Conservation (phyloP, 2,888 invertebrate genomes). For the Drosophila tanythrix region DNA sequence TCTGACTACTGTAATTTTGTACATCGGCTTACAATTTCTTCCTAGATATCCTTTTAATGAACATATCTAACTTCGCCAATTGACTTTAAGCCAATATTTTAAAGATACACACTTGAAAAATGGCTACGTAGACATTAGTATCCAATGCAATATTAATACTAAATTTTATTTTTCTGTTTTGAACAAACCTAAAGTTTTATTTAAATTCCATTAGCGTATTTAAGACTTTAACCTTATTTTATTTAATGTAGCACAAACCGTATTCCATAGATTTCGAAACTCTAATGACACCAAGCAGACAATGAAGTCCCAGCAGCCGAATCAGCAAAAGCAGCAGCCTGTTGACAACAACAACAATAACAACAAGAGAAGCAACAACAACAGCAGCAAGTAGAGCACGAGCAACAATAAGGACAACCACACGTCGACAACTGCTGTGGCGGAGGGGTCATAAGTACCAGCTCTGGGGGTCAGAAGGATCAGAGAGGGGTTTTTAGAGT, state of each 20-base stretch:
- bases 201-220: slow-evolving; percentile 12
- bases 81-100: neutral
- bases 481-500: slow-evolving; percentile 29
- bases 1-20: neutral
- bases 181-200: slow-evolving; percentile 7
- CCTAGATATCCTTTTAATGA: neutral
- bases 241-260: slow-evolving; percentile 40
- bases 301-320: slow-evolving; percentile 70
- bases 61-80: neutral
- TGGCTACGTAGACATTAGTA: neutral
- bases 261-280: slow-evolving; percentile 57
- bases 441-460: slow-evolving; percentile 46
- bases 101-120: neutral
- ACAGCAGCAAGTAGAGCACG: slow-evolving; percentile 41
- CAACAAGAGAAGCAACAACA: slow-evolving; percentile 30
- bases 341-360: slow-evolving; percentile 62
- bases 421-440: slow-evolving; percentile 62
- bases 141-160: neutral
- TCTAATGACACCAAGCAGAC: slow-evolving; percentile 58
- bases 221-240: slow-evolving; percentile 1
- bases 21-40: neutral
- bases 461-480: slow-evolving; percentile 28
- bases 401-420: slow-evolving; percentile 61
- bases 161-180: neutral
- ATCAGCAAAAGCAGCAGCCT: slow-evolving; percentile 63